Base-by-base conservation (phyloP, 2,888 invertebrate genomes). In the Philonicus albiceps region DNA sequence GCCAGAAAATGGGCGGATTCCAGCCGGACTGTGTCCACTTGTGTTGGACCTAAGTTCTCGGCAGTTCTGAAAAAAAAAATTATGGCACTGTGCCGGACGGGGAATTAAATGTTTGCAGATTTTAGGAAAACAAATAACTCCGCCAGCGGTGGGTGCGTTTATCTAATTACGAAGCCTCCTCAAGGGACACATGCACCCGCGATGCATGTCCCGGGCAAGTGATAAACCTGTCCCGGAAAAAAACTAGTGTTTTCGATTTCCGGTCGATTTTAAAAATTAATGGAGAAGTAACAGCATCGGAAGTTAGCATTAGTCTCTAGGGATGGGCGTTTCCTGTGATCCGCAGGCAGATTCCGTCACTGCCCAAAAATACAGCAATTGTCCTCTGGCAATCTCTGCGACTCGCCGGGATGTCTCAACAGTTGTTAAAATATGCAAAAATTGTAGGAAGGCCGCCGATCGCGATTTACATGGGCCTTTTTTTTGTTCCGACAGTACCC, bases 381-480 rank as follows among this genome's bases (percentile, higher is more conserved):
- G 78, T 78, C 53, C 43, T 78, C 34, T 22, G 22, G 30, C 78
- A 78, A 27, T 78, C 78, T 43, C 78, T 78, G 49, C 78, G 78
- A 78, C 64, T 64, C 64, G 11, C 40, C 16, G 40, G 40, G 64
- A 22, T 27, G 49, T 78, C 78, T 78, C 78, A 78, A 49, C 78
- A 49, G 78, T 49, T 78, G 78, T 78, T 78, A 78, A 78, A 78
- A 78, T 49, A 78, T 78, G 78, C 78, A 78, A 49, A 76, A 43
- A 78, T 78, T 78, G 43, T 78, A 30, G 49, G 78, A 78, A 78
- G 78, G 78, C 43, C 49, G 49, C 43, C 78, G 16, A 49, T 49
- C 53, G 78, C 30, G 30, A 78, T 78, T 43, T 78, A 43, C 78
- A 43, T 37, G 78, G 43, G 49, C 30, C 40, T 43, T 13, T 43